Percentiles rank a stretch among this genome's conserved stretches.
These are phyloP conservation scores for Agrochola lychnidis DNA, from an alignment of 2,888 invertebrate species.

Conservation along the genomic window DNA sequence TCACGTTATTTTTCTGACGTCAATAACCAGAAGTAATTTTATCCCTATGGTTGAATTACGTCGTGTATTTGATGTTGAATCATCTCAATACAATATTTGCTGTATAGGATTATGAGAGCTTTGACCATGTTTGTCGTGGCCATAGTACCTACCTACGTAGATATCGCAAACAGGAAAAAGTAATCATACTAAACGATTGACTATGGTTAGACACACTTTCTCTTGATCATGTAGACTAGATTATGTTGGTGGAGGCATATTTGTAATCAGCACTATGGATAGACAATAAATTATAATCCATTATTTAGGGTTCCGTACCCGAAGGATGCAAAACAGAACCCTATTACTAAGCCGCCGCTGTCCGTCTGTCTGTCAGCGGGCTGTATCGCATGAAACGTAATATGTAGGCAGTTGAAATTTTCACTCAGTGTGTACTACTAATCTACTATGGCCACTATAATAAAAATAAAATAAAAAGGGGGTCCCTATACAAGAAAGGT, in stretches of 20 bases:
- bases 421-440: no score
- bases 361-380: no score
- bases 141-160: background rate
- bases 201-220: background rate
- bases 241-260: background rate
- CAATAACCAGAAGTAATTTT: background rate
- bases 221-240: background rate
- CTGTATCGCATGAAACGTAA: no score
- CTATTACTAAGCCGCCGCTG: no score
- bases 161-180: background rate
- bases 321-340: no score
- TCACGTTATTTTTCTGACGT: background rate
- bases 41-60: background rate
- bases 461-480: no score
- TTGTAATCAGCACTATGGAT: background rate
- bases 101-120: background rate
- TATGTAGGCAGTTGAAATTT: no score
- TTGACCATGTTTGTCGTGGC: background rate
- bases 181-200: slow-evolving; percentile 34
- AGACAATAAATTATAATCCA: background rate
- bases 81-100: slow-evolving; percentile 5
- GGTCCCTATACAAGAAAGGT: no score
- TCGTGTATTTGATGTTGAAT: slow-evolving; percentile 10
- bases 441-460: no score
- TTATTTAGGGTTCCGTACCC: background rate